These are phyloP conservation scores for Epicampocera succincta DNA, from an alignment of 2,888 invertebrate species.

Conservation along the genomic window DNA sequence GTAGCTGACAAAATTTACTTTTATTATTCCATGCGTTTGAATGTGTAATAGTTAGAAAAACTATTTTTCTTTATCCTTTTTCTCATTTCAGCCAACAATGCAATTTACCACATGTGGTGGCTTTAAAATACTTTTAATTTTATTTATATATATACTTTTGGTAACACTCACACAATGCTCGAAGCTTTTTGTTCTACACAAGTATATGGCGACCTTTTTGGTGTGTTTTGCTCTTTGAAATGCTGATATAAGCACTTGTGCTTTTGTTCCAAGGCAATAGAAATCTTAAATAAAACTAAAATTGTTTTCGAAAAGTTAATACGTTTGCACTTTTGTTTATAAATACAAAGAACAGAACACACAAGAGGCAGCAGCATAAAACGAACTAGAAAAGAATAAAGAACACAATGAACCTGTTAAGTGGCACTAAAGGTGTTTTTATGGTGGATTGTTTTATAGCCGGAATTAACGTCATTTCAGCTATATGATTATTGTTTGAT, in stretches of 20 bases:
- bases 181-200: background rate
- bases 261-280: constrained; percentile 17
- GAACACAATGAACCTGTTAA: background rate
- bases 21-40: constrained; percentile 17
- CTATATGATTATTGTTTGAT: background rate
- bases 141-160: constrained; percentile 44
- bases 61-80: background rate
- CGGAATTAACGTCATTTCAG: background rate
- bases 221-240: constrained; percentile 2
- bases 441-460: background rate
- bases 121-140: constrained; percentile 54
- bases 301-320: constrained; percentile 50
- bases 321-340: constrained; percentile 43
- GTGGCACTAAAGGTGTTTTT: background rate
- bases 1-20: constrained; percentile 45
- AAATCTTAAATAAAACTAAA: constrained; percentile 48
- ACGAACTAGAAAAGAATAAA: background rate
- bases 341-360: constrained; percentile 16
- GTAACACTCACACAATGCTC: constrained; percentile 9
- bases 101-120: constrained; percentile 61
- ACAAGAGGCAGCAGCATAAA: constrained; percentile 17
- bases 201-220: too few species aligned
- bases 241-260: constrained; percentile 1
- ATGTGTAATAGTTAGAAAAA: constrained; percentile 1
- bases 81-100: constrained; percentile 22